Percentiles rank a stretch among this genome's conserved stretches.
These are phyloP conservation scores for Argyra leucocephala DNA, from an alignment of 2,888 invertebrate genomes.

Conservation along the genomic window DNA sequence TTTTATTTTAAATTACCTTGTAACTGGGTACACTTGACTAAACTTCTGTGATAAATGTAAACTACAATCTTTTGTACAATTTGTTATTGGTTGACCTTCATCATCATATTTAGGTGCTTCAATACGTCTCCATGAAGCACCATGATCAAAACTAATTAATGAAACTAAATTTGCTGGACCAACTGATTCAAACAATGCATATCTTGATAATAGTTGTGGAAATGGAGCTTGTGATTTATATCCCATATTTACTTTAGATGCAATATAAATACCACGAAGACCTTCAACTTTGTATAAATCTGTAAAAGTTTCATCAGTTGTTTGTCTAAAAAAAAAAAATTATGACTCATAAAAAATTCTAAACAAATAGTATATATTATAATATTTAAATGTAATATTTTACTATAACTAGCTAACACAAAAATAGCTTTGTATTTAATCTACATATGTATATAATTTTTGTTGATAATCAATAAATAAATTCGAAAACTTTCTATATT, in stretches of 20 bases:
- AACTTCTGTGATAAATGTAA: conserved; percentile 81
- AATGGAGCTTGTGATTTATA: not conserved
- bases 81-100: conserved; percentile 53
- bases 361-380: too few species aligned
- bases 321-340: conserved; percentile 49
- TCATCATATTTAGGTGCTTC: conserved; percentile 61
- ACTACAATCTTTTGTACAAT: conserved; percentile 67
- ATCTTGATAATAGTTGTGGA: conserved; percentile 32
- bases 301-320: conserved; percentile 71
- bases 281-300: conserved; percentile 84
- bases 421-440: too few species aligned
- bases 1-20: conserved; percentile 35
- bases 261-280: conserved; percentile 79
- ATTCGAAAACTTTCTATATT: too few species aligned
- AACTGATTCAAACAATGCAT: conserved; percentile 34
- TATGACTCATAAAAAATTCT: too few species aligned
- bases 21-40: conserved; percentile 70
- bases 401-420: too few species aligned
- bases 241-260: conserved; percentile 59
- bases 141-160: conserved; percentile 77
- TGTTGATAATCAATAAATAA: too few species aligned
- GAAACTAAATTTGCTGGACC: conserved; percentile 69
- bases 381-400: too few species aligned
- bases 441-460: too few species aligned
- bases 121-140: conserved; percentile 70